phyloP scores from a whole-genome alignment of 2,113 vertebrate genomes.

The Trematomus loennbergii region DNA sequence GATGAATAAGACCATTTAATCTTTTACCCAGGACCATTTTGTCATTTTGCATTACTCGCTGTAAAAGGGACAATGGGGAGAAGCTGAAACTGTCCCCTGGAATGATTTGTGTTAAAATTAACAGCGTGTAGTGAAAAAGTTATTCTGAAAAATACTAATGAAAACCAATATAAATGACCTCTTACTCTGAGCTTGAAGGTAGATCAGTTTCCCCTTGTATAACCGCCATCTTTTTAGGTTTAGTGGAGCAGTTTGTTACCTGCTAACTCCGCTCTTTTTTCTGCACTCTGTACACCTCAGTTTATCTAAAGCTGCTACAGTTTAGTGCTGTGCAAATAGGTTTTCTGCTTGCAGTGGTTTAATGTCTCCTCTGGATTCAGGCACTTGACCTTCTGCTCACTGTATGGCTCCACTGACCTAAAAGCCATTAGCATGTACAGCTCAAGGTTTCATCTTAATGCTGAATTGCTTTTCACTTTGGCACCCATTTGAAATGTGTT shows the following conservation, averaged over 20 bases:
- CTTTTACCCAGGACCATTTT: constrained; percentile 17
- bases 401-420: constrained; percentile 12
- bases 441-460: constrained; percentile 20
- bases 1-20: constrained; percentile 40
- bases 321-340: constrained; percentile 12
- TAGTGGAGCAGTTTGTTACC: constrained; percentile 38
- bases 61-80: constrained; percentile 35
- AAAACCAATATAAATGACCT: constrained; percentile 30
- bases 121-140: constrained; percentile 14
- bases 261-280: not conserved
- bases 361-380: constrained; percentile 29
- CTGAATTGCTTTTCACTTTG: constrained; percentile 24
- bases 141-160: constrained; percentile 47
- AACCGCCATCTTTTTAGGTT: constrained; percentile 26
- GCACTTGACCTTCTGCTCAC: constrained; percentile 25
- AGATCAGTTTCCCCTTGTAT: not conserved
- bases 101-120: constrained; percentile 32
- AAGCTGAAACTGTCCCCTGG: constrained; percentile 25
- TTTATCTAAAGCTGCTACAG: not conserved
- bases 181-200: constrained; percentile 27
- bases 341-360: constrained; percentile 12
- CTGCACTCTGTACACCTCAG: not conserved
- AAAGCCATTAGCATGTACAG: constrained; percentile 30
- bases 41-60: constrained; percentile 34
- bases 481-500: constrained; percentile 14